Percentiles rank a stretch among this genome's conserved stretches.
phyloP scores from a whole-genome alignment of 2,113 vertebrate genomes.

The Platanista minor region DNA sequence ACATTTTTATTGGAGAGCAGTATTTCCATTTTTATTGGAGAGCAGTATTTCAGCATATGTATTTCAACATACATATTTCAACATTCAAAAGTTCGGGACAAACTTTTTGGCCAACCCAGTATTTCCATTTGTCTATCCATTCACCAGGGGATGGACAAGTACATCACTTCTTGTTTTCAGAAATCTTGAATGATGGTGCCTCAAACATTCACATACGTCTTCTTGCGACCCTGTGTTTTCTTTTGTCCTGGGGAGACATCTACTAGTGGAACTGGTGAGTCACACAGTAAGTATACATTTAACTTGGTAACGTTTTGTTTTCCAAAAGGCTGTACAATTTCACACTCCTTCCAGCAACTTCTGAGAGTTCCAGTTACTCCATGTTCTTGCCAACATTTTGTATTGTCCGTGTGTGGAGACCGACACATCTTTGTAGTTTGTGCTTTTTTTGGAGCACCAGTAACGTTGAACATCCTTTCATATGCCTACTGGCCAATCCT shows the following conservation, averaged over 20 bases:
- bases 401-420: not conserved
- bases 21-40: no score
- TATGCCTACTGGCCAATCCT: not conserved
- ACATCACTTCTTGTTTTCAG: not conserved
- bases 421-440: no score
- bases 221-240: accelerated
- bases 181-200: not conserved
- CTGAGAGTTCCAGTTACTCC: not conserved
- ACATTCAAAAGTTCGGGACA: no score
- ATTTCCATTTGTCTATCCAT: not conserved
- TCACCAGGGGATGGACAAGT: accelerated
- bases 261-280: accelerated
- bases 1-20: no score
- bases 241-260: not conserved
- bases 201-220: accelerated
- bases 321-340: not conserved
- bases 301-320: no score
- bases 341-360: no score
- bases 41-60: no score
- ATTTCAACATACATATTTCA: no score
- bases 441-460: not conserved
- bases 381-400: not conserved
- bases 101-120: no score
- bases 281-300: accelerated
- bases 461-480: accelerated